Evolutionary conservation across 2,797 vertebrate species (phyloP), one percentile per base, ranked within the genome.

Genomic region (Silurus lanzhouensis): DNA sequence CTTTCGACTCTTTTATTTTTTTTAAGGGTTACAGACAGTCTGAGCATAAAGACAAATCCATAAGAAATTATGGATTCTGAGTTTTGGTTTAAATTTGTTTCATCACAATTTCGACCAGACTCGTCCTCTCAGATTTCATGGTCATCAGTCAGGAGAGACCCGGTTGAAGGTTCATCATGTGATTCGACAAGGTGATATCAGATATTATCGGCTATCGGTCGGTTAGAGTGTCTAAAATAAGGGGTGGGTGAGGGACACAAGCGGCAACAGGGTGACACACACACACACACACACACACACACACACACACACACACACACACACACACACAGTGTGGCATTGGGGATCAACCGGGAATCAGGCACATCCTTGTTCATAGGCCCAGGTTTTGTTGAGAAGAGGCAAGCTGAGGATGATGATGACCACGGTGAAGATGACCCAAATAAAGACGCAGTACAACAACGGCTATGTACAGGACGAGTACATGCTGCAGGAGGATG

Each of bases 401-500:
- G 27, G 19, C 57, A 14, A 15, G 25, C 6, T 2, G 48, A 75
- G 58, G 4, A 77, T 64, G 58, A 80, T n/a, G 58, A 46, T 61
- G 14, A 74, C 20, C 17, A 81, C 9, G 84, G 27, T 55, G 67
- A 88, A 66, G 82, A 88, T 63, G 83, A 82, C 71, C 46, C 64
- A 20, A 68, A 89, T 80, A 58, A 85, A 89, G 76, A 82, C 83
- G 27, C 84, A 87, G 25, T 90, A 87, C 81, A 87, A 88, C 58
- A 88, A 88, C 38, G 87, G 87, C 1, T 90, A 87, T 85, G 87
- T 85, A 83, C 84, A 27, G 75, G 89, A 91, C 0, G 93, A 92
- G 82, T 95, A 95, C 63, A 95, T 93, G 93, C 90, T 93, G 87
- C 95, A 93, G 27, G 93, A 94, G 89, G 95, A 95, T 3, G 95